Percentiles rank a stretch among this genome's conserved stretches.
These are phyloP conservation scores for Gobio occitaniae DNA, from an alignment of 2,797 vertebrate species.

Conservation along the genomic window DNA sequence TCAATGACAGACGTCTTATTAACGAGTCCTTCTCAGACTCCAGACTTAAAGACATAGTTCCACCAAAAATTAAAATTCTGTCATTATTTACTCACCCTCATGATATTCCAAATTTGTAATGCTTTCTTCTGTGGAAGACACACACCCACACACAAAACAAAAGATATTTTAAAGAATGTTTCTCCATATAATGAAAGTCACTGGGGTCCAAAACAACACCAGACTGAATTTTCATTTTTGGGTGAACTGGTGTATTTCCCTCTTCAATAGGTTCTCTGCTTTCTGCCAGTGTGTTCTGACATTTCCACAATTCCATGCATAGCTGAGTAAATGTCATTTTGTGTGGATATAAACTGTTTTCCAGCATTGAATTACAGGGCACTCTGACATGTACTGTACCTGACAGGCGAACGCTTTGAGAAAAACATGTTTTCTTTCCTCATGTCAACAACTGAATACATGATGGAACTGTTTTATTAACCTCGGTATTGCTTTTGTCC, in stretches of 20 bases:
- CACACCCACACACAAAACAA: too few relatives aligned
- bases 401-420: slow-evolving; percentile 38
- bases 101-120: neutral
- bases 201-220: neutral
- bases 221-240: slow-evolving; percentile 16
- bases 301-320: slow-evolving; percentile 52
- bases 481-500: slow-evolving; percentile 30
- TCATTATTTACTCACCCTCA: neutral
- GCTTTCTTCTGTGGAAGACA: neutral
- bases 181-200: slow-evolving; percentile 14
- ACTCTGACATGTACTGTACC: slow-evolving; percentile 16
- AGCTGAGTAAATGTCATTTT: slow-evolving; percentile 61
- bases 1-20: neutral
- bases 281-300: slow-evolving; percentile 48
- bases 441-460: slow-evolving; percentile 29
- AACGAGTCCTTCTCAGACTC: slow-evolving; percentile 1
- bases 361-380: slow-evolving; percentile 14
- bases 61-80: neutral
- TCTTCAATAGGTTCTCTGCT: neutral
- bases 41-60: neutral
- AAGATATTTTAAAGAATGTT: neutral
- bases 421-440: slow-evolving; percentile 16
- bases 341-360: slow-evolving; percentile 28
- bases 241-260: neutral
- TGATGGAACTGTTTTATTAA: slow-evolving; percentile 45